These are phyloP conservation scores for Chrysochloris asiatica DNA, from an alignment of 2,113 vertebrate species.

Conservation along the genomic window DNA sequence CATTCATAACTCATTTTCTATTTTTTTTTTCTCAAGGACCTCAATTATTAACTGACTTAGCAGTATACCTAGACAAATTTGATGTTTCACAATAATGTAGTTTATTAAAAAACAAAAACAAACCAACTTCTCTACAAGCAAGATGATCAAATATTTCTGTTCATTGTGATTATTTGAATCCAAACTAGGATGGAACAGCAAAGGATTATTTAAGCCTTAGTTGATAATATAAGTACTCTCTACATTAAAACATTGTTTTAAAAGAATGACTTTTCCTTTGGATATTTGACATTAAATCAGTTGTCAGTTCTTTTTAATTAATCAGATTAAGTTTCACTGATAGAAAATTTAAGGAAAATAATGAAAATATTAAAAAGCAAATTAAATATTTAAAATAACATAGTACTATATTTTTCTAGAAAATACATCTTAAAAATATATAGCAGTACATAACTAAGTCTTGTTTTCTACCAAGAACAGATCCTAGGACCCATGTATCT, in stretches of 20 bases:
- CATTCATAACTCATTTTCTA: conserved; percentile 37
- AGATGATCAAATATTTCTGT: neutral
- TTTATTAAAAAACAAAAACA: neutral
- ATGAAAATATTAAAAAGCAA: neutral
- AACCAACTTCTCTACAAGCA: conserved; percentile 17
- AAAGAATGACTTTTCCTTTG: conserved; percentile 4
- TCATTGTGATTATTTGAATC: neutral
- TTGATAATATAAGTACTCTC: neutral
- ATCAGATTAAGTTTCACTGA: conserved; percentile 20
- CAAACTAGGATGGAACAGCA: conserved; percentile 12
- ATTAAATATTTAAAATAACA: neutral
- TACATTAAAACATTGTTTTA: neutral
- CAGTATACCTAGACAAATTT: neutral
- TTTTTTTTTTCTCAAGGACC: neutral
- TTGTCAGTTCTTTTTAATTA: conserved; percentile 37
- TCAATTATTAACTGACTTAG: conserved; percentile 41
- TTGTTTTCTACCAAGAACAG: neutral
- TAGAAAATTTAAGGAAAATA: neutral
- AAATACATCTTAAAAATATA: conserved; percentile 39
- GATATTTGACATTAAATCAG: conserved; percentile 1
- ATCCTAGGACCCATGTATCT: neutral
- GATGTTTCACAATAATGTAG: conserved; percentile 17
- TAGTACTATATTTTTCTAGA: neutral
- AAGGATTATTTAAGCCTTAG: neutral
- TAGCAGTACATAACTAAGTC: neutral